Evolutionary conservation across 2,888 invertebrate species (phyloP).

Genomic region (Eilema sororculum): DNA sequence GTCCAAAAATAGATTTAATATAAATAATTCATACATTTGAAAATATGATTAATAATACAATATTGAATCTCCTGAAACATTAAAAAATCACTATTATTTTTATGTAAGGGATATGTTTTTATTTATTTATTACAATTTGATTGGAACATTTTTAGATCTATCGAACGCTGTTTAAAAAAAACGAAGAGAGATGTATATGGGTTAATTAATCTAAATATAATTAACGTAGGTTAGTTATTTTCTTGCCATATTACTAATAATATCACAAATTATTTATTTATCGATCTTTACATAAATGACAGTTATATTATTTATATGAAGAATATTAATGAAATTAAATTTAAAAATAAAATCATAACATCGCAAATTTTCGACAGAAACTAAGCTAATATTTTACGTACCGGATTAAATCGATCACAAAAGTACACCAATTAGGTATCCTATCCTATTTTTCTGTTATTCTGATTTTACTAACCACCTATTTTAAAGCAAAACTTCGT

Average conservation of each 20-base stretch:
- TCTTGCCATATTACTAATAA: conserved; percentile 56
- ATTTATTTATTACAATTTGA: neutral
- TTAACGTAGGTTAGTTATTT: conserved; percentile 43
- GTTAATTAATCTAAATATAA: conserved; percentile 21
- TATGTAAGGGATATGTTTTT: neutral
- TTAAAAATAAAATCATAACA: no score
- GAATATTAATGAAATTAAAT: no score
- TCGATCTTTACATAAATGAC: neutral
- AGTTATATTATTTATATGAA: no score
- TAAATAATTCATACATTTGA: conserved; percentile 1
- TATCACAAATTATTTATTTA: conserved; percentile 46
- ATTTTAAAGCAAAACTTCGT: no score
- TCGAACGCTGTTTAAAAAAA: neutral
- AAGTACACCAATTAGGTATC: no score
- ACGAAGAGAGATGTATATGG: neutral
- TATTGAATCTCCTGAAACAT: neutral
- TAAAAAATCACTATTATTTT: neutral
- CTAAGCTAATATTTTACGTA: no score
- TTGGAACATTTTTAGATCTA: neutral
- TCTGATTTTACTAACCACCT: no score
- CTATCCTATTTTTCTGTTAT: no score
- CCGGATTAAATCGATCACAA: no score
- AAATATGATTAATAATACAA: neutral
- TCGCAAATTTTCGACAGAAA: no score
- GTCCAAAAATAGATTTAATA: conserved; percentile 3